Evolutionary conservation across 2,797 vertebrate genomes (phyloP).

Genomic region (Kryptolebias ocellatus): DNA sequence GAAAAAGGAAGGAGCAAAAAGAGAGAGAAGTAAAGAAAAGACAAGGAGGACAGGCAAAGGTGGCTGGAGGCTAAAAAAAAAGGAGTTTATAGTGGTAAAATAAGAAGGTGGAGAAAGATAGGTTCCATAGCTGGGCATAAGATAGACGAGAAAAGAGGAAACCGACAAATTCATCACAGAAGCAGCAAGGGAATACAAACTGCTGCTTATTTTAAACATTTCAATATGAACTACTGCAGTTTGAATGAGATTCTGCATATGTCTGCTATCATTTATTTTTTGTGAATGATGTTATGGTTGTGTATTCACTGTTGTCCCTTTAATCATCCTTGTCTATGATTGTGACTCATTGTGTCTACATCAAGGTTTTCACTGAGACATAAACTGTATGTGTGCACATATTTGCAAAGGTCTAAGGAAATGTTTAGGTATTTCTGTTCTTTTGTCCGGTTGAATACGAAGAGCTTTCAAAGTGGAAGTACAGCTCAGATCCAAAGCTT

Average conservation of each 20-base stretch:
- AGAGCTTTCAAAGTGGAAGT: constrained; percentile 52
- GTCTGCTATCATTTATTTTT: constrained; percentile 3
- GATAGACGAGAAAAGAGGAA: constrained; percentile 16
- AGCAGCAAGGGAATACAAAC: constrained; percentile 48
- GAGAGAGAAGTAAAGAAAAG: constrained; percentile 23
- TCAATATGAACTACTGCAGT: constrained; percentile 22
- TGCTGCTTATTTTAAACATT: constrained; percentile 34
- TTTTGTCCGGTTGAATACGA: constrained; percentile 61
- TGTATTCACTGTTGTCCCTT: background rate
- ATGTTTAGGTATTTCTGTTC: constrained; percentile 42
- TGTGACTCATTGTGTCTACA: background rate
- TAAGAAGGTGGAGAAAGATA: constrained; percentile 12
- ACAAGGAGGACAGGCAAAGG: constrained; percentile 8
- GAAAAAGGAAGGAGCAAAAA: background rate
- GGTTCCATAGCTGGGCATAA: constrained; percentile 17
- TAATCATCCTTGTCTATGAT: background rate
- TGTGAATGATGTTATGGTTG: constrained; percentile 4
- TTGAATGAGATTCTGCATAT: constrained; percentile 18
- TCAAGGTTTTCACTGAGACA: no score
- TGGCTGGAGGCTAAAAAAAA: constrained; percentile 17
- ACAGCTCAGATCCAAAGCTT: constrained; percentile 34
- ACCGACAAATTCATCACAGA: constrained; percentile 20
- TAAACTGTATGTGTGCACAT: constrained; percentile 12
- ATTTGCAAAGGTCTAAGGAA: constrained; percentile 43
- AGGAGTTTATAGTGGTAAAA: constrained; percentile 17